Conservation (phyloP, 2,113 vertebrate genomes). For the Tonatia bakeri region DNA sequence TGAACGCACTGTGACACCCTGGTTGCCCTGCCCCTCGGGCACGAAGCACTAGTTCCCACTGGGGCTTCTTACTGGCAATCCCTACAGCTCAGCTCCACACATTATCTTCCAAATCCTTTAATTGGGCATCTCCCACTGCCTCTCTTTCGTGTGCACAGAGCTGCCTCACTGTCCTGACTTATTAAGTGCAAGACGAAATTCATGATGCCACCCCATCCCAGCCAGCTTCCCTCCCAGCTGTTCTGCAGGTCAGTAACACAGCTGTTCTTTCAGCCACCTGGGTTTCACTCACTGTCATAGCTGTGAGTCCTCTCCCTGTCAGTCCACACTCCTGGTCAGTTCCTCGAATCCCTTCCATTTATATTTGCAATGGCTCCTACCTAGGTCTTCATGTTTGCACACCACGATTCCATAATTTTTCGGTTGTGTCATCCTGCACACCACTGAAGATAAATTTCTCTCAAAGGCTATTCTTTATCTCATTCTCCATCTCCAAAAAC, state of each 20-base stretch:
- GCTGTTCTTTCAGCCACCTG: neutral
- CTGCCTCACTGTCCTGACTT: neutral
- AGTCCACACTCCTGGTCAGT: neutral
- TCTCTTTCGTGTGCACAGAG: too few relatives aligned
- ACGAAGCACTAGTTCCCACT: neutral
- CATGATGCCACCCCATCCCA: neutral
- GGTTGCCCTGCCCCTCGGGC: neutral
- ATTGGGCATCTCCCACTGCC: neutral
- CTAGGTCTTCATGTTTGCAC: neutral
- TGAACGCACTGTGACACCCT: fast-evolving
- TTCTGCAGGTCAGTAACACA: neutral
- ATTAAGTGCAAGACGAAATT: neutral
- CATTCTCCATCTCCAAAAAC: neutral
- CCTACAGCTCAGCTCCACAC: neutral
- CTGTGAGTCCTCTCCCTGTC: too few relatives aligned
- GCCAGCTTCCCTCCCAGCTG: neutral
- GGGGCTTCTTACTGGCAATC: neutral
- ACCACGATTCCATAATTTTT: neutral
- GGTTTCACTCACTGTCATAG: too few relatives aligned
- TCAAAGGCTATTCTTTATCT: neutral
- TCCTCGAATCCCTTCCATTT: neutral
- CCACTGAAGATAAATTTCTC: neutral
- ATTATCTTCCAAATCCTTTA: neutral
- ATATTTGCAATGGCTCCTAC: neutral
- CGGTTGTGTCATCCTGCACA: neutral